Percentiles rank a stretch among this genome's conserved stretches.
phyloP scores from a whole-genome alignment of 2,888 invertebrate species.

The Ophioninae sp. region DNA sequence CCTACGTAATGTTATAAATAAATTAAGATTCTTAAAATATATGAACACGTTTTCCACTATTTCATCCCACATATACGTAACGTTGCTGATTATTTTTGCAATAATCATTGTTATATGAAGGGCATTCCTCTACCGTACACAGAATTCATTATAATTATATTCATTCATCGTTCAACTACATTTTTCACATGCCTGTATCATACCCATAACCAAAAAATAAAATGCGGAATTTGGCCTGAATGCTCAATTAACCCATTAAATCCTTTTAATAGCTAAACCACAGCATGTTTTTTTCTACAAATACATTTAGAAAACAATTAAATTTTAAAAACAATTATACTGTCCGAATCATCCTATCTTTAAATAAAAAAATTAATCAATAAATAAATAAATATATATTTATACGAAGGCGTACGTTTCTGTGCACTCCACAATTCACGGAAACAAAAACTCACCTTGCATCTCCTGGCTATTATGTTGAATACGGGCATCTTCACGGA shows the following conservation, averaged over 20 bases:
- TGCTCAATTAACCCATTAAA: not conserved
- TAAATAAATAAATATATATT: not conserved
- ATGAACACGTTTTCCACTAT: too few relatives aligned
- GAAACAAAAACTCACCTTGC: slow-evolving; percentile 82
- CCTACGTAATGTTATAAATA: too few relatives aligned
- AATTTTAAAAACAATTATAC: not conserved
- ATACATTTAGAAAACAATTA: not conserved
- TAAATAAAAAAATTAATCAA: not conserved
- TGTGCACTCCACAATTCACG: not conserved
- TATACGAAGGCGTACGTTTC: not conserved
- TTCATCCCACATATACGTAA: too few relatives aligned
- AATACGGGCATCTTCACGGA: slow-evolving; percentile 83
- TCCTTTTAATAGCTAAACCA: not conserved
- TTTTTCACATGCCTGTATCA: not conserved
- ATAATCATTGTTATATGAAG: too few relatives aligned
- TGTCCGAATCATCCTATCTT: not conserved
- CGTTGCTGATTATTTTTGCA: too few relatives aligned
- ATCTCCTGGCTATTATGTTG: slow-evolving; percentile 84
- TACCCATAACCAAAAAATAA: not conserved
- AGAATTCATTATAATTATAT: not conserved
- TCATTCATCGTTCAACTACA: not conserved
- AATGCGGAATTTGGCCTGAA: not conserved
- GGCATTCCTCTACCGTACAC: too few relatives aligned
- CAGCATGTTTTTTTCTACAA: not conserved
- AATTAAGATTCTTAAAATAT: too few relatives aligned